phyloP scores from a whole-genome alignment of 2,888 invertebrate species.

The Venustoraphidia nigricollis region DNA sequence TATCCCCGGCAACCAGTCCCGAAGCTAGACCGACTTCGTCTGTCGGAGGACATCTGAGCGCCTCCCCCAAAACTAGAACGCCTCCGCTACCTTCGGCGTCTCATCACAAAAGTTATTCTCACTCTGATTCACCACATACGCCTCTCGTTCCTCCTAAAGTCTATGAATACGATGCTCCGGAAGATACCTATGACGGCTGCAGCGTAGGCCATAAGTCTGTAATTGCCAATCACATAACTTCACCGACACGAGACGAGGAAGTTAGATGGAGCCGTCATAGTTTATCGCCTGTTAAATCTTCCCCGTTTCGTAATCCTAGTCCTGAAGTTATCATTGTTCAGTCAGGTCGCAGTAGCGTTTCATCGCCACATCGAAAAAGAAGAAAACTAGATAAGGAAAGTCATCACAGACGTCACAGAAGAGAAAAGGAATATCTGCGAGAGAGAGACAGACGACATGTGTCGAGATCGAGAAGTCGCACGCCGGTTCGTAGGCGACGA shows the following conservation, averaged over 20 bases:
- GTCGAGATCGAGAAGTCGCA: conserved; percentile 41
- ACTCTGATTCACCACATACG: conserved; percentile 50
- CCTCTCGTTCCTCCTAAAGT: conserved; percentile 41
- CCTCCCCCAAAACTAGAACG: conserved; percentile 30
- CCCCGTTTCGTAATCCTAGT: conserved; percentile 24
- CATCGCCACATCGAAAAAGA: conserved; percentile 25
- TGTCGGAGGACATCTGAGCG: conserved; percentile 23
- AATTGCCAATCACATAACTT: background rate
- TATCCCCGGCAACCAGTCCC: conserved; percentile 34
- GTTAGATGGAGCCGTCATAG: conserved; percentile 9
- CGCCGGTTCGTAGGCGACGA: conserved; percentile 40
- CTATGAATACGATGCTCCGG: conserved; percentile 35
- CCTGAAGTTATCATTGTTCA: conserved; percentile 18
- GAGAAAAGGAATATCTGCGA: conserved; percentile 25
- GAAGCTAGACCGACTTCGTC: conserved; percentile 28
- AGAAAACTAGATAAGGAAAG: conserved; percentile 26
- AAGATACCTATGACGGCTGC: conserved; percentile 31
- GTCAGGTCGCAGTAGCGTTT: conserved; percentile 17
- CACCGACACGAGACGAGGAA: conserved; percentile 5
- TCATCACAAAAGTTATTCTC: conserved; percentile 15
- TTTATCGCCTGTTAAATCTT: conserved; percentile 18
- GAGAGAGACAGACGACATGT: conserved; percentile 29
- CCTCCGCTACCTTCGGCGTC: conserved; percentile 22
- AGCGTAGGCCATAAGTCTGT: conserved; percentile 12
- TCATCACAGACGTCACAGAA: conserved; percentile 28